Evolutionary conservation across 1,140 invertebrate genomes (phyloP).

Genomic region (Acromyrmex echinatior): DNA sequence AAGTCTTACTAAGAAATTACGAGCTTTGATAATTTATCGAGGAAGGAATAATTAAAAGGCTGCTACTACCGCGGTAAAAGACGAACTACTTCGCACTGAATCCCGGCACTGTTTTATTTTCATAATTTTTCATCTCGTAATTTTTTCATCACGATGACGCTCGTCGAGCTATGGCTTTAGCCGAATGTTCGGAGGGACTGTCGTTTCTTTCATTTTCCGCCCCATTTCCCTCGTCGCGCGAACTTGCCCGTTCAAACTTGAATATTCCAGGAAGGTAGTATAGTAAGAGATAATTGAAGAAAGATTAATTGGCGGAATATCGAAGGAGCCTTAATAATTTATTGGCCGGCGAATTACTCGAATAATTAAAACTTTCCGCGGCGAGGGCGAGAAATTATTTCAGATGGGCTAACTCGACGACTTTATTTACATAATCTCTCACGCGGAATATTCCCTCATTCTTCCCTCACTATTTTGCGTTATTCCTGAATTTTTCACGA

Average conservation of each 20-base stretch:
- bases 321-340: constrained; percentile 56
- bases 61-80: constrained; percentile 5
- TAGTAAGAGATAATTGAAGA: constrained; percentile 51
- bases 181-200: constrained; percentile 43
- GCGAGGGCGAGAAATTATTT: constrained; percentile 40
- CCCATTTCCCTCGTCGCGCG: constrained; percentile 26
- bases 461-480: background rate
- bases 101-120: constrained; percentile 51
- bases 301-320: constrained; percentile 65
- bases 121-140: constrained; percentile 56
- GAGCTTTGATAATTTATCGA: constrained; percentile 53
- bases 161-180: constrained; percentile 24
- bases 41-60: constrained; percentile 56
- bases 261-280: constrained; percentile 30
- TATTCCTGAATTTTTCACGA: constrained; percentile 25
- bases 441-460: constrained; percentile 2
- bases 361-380: constrained; percentile 55
- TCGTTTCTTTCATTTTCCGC: constrained; percentile 58
- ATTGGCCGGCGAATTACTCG: constrained; percentile 60
- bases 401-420: constrained; percentile 40
- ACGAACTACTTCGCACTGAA: constrained; percentile 42
- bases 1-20: constrained; percentile 54
- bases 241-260: constrained; percentile 17
- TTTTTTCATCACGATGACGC: constrained; percentile 20
- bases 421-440: constrained; percentile 58